Evolutionary conservation across 2,113 vertebrate species (phyloP).

Genomic region (Nycticebus coucang): DNA sequence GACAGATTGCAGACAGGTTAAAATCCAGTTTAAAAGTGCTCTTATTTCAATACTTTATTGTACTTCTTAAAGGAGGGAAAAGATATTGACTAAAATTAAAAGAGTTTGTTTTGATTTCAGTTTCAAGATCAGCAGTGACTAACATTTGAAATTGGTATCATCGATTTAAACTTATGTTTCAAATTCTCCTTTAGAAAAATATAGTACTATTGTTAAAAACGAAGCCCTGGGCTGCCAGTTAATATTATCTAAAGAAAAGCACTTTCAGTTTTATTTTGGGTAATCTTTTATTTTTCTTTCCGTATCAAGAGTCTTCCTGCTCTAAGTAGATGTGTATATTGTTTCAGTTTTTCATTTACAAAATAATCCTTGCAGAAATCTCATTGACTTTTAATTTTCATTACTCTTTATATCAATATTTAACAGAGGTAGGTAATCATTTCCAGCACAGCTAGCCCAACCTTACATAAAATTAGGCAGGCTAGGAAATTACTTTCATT

Average conservation of each 20-base stretch:
- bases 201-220: neutral
- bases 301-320: slow-evolving; percentile 23
- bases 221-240: neutral
- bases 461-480: slow-evolving; percentile 75
- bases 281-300: slow-evolving; percentile 58
- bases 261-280: neutral
- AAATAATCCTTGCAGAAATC: slow-evolving; percentile 67
- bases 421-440: slow-evolving; percentile 65
- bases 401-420: slow-evolving; percentile 78
- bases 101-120: slow-evolving; percentile 7
- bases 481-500: slow-evolving; percentile 77
- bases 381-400: slow-evolving; percentile 66
- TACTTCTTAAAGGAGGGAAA: slow-evolving; percentile 31
- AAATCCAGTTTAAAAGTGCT: neutral
- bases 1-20: slow-evolving; percentile 22
- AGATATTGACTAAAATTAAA: neutral
- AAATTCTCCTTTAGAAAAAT: slow-evolving; percentile 21
- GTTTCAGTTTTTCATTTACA: slow-evolving; percentile 52
- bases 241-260: slow-evolving; percentile 49
- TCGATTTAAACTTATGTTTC: neutral
- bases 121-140: neutral
- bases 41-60: neutral
- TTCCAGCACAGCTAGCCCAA: slow-evolving; percentile 57
- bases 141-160: neutral
- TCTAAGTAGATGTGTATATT: neutral